These are phyloP conservation scores for Liposcelis brunnea DNA, from an alignment of 2,888 invertebrate genomes.

Conservation along the genomic window DNA sequence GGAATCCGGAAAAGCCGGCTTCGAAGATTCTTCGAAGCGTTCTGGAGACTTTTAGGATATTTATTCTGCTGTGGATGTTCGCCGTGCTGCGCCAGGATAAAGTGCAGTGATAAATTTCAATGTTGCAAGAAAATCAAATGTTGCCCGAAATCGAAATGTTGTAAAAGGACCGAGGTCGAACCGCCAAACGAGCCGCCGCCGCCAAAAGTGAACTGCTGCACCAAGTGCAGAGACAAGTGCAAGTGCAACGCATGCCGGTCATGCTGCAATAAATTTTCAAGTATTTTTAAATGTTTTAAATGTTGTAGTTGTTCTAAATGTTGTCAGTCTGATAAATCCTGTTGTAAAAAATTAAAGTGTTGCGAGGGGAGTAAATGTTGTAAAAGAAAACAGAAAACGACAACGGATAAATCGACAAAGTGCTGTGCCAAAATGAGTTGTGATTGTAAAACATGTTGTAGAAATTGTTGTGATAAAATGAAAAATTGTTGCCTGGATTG, in stretches of 20 bases:
- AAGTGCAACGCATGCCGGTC: conserved; percentile 1
- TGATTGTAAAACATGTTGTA: not conserved
- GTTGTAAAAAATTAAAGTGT: conserved; percentile 14
- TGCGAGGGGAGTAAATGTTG: conserved; percentile 11
- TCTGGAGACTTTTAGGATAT: conserved; percentile 9
- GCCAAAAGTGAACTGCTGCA: too few relatives aligned
- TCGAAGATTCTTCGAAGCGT: not conserved
- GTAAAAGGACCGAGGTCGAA: not conserved
- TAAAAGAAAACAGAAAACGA: conserved; percentile 6
- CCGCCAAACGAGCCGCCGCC: not conserved
- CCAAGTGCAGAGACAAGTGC: conserved; percentile 5
- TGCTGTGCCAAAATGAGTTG: conserved; percentile 9
- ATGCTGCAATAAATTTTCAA: not conserved
- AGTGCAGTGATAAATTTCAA: conserved; percentile 16
- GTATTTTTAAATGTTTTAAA: not conserved
- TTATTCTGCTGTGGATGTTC: conserved; percentile 5
- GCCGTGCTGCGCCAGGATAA: conserved; percentile 7
- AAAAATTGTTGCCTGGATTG: conserved; percentile 10
- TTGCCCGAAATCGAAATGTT: conserved; percentile 6
- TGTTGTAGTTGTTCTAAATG: conserved; percentile 12
- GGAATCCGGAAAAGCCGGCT: not conserved
- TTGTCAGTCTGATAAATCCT: conserved; percentile 7
- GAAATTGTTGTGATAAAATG: conserved; percentile 9
- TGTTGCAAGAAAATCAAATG: not conserved
- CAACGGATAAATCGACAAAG: not conserved